These are phyloP conservation scores for Enteromius paludinosus DNA, from an alignment of 2,797 vertebrate genomes.

Conservation along the genomic window DNA sequence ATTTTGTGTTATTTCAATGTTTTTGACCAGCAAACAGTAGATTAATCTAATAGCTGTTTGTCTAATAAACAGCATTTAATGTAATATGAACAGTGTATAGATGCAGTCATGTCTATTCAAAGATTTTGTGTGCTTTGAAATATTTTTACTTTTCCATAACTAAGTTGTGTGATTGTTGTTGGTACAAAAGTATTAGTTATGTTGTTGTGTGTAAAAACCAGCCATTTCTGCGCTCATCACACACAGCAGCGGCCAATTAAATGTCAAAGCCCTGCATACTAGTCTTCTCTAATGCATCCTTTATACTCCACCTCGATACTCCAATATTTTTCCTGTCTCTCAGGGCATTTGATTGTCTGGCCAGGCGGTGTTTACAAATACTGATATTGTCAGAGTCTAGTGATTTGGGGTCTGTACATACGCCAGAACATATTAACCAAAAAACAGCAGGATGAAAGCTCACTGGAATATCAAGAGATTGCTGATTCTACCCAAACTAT, in stretches of 20 bases:
- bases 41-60: too few species aligned
- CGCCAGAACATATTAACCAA: conserved; percentile 13
- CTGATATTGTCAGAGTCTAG: conserved; percentile 17
- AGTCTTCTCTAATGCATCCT: conserved; percentile 62
- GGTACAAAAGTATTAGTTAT: too few species aligned
- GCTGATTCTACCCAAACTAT: not conserved
- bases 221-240: conserved; percentile 59
- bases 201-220: conserved; percentile 50
- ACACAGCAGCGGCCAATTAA: conserved; percentile 66
- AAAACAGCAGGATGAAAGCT: conserved; percentile 20
- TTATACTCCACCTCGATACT: conserved; percentile 54
- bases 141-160: not conserved
- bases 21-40: not conserved
- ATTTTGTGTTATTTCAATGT: not conserved
- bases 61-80: too few species aligned
- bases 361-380: conserved; percentile 19
- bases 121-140: not conserved
- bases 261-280: conserved; percentile 59
- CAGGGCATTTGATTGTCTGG: conserved; percentile 27
- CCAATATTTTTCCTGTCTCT: not conserved
- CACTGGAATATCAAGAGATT: conserved; percentile 15
- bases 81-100: not conserved
- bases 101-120: not conserved
- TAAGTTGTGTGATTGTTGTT: not conserved
- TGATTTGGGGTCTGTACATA: conserved; percentile 9